A percentile compares a stretch with the other conserved stretches of the same genome.
Conservation (phyloP, 2,113 vertebrate genomes). For the Quiscalus mexicanus region DNA sequence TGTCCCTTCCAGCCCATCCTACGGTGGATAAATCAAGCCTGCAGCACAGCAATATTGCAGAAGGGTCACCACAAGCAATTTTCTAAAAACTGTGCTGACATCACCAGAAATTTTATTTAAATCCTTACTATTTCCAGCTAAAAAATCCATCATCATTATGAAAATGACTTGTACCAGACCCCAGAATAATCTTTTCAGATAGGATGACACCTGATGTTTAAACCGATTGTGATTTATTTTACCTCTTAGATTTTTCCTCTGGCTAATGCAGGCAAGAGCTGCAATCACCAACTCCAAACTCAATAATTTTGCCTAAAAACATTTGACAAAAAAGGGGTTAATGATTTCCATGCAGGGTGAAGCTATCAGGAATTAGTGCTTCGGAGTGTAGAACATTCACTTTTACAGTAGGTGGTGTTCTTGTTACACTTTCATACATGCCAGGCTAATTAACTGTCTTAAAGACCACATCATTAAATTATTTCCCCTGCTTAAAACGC, state of each 20-base stretch:
- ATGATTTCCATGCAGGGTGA: slow-evolving; percentile 53
- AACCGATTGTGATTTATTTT: background rate
- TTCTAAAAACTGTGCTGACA: slow-evolving; percentile 42
- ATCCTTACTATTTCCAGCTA: slow-evolving; percentile 35
- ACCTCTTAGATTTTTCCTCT: background rate
- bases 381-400: slow-evolving; percentile 77
- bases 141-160: slow-evolving; percentile 49
- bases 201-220: background rate
- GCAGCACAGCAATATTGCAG: background rate
- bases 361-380: slow-evolving; percentile 69
- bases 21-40: background rate
- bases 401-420: slow-evolving; percentile 88
- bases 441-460: slow-evolving; percentile 81
- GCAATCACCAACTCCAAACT: background rate
- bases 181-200: slow-evolving; percentile 31
- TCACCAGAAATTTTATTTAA: slow-evolving; percentile 44
- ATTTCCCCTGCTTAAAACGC: slow-evolving; percentile 75
- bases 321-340: slow-evolving; percentile 71
- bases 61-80: slow-evolving; percentile 22
- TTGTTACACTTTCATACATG: slow-evolving; percentile 84
- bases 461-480: slow-evolving; percentile 79
- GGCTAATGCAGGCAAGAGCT: background rate
- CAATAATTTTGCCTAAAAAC: slow-evolving; percentile 21
- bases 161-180: background rate
- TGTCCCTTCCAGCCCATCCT: background rate